phyloP scores from a whole-genome alignment of 2,888 invertebrate species.

The Selenia dentaria region DNA sequence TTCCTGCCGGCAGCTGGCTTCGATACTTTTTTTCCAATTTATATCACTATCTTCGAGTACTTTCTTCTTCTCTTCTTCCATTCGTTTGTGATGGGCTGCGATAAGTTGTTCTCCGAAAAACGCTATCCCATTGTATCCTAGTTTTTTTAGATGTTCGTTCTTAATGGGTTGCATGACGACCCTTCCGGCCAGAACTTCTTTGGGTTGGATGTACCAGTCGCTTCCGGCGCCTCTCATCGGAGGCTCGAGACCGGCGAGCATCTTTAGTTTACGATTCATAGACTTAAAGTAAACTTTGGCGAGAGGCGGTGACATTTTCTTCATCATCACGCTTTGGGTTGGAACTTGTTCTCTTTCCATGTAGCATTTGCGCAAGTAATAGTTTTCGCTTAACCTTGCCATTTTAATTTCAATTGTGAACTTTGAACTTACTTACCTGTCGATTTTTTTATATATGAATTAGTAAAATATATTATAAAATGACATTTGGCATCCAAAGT shows the following conservation, averaged over 20 bases:
- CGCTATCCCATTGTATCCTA: conserved; percentile 58
- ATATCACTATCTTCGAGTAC: conserved; percentile 51
- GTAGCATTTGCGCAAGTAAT: conserved; percentile 63
- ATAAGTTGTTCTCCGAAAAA: conserved; percentile 49
- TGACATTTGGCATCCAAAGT: no score
- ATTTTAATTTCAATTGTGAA: conserved; percentile 30
- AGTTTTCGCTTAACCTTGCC: conserved; percentile 58
- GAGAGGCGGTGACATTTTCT: conserved; percentile 60
- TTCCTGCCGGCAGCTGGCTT: conserved; percentile 36
- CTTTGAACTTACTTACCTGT: no score
- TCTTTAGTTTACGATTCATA: conserved; percentile 61
- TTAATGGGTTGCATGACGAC: conserved; percentile 60
- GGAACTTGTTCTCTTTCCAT: conserved; percentile 65
- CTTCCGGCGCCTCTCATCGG: conserved; percentile 65
- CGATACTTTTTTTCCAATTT: conserved; percentile 55
- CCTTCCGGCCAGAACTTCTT: conserved; percentile 57
- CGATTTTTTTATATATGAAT: no score
- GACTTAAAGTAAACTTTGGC: conserved; percentile 71
- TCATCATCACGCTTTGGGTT: conserved; percentile 62
- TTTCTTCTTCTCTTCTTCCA: conserved; percentile 49
- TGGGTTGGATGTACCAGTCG: conserved; percentile 68
- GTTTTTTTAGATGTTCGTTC: conserved; percentile 50
- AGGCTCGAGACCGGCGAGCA: conserved; percentile 69
- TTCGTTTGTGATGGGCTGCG: conserved; percentile 42
- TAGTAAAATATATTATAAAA: no score